These are phyloP conservation scores for Schrankia costaestrigalis DNA, from an alignment of 2,888 invertebrate species.

Conservation along the genomic window DNA sequence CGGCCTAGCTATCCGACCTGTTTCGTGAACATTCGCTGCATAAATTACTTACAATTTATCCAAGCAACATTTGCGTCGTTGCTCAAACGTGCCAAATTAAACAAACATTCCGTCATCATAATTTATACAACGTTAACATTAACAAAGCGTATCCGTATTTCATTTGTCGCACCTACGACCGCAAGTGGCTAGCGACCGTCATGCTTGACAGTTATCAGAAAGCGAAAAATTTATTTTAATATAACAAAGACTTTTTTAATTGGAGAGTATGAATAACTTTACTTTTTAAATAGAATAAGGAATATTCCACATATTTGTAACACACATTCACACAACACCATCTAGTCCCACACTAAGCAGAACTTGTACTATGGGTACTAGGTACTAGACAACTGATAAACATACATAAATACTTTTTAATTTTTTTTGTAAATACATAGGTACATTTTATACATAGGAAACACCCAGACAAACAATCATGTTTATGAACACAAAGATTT, in stretches of 20 bases:
- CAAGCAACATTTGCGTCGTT: constrained; percentile 46
- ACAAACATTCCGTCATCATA: constrained; percentile 56
- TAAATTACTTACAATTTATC: constrained; percentile 64
- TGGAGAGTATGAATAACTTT: neutral
- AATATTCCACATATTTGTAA: neutral
- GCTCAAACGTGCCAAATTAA: constrained; percentile 59
- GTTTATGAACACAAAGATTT: too few species aligned
- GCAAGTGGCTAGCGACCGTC: constrained; percentile 19
- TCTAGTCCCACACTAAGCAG: too few species aligned
- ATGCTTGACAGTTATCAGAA: constrained; percentile 4
- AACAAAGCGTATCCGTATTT: constrained; percentile 31
- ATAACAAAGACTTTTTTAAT: too few species aligned
- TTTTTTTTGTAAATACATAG: too few species aligned
- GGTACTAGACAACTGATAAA: too few species aligned
- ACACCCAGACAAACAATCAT: too few species aligned
- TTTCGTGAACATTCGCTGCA: constrained; percentile 65
- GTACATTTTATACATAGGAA: too few species aligned
- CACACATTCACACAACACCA: too few species aligned
- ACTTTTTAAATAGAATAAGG: neutral
- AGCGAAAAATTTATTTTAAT: too few species aligned
- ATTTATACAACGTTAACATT: constrained; percentile 41
- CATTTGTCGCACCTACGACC: constrained; percentile 27
- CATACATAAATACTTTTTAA: too few species aligned
- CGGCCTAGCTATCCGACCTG: constrained; percentile 25
- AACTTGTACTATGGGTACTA: too few species aligned